Conservation (phyloP, 2,888 invertebrate species). For the Eupithecia subfuscata region DNA sequence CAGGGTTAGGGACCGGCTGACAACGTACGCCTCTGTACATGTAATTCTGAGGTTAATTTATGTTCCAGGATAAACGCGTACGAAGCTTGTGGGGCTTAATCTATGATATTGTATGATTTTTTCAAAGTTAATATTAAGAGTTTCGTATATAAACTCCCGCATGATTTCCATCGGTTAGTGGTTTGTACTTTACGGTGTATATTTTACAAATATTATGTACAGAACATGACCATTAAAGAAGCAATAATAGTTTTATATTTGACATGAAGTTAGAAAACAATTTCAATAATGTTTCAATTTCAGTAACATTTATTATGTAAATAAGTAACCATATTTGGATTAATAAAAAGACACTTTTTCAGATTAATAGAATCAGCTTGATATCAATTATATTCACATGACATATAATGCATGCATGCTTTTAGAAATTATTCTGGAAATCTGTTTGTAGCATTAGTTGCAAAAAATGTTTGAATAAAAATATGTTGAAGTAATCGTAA, state of each 20-base stretch:
- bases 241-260: background rate
- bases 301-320: no score
- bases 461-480: no score
- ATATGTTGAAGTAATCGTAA: background rate
- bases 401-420: background rate
- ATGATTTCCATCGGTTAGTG: no score
- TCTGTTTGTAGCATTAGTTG: background rate
- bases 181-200: no score
- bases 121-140: no score
- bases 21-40: background rate
- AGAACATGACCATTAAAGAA: background rate
- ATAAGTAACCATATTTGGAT: slow-evolving; percentile 55
- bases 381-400: background rate
- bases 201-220: background rate
- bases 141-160: no score
- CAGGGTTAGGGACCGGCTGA: no score
- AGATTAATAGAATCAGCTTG: background rate
- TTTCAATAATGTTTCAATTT: no score
- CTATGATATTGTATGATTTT: no score
- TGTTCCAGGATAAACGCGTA: no score
- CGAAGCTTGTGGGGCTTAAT: no score
- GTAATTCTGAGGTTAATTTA: background rate
- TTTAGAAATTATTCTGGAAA: background rate
- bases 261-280: background rate
- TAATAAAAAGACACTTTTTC: background rate